Conservation (phyloP, 2,888 invertebrate genomes). For the Trachelus iudaicus region DNA sequence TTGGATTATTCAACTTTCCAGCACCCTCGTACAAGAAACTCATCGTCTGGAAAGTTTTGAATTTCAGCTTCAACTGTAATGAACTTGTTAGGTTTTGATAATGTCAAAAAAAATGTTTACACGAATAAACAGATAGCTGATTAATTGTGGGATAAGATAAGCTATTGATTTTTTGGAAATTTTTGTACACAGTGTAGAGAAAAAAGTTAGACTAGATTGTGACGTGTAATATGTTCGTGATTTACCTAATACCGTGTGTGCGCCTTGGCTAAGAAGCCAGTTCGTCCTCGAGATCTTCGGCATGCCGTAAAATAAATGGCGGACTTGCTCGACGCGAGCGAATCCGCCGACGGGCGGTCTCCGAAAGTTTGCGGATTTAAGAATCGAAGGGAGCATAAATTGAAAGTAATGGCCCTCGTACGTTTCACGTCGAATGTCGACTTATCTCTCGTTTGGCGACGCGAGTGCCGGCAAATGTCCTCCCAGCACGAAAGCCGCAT, state of each 20-base stretch:
- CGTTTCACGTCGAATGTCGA: conserved; percentile 43
- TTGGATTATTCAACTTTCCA: background rate
- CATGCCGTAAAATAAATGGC: conserved; percentile 7
- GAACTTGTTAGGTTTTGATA: background rate
- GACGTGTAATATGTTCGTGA: background rate
- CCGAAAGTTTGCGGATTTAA: conserved; percentile 51
- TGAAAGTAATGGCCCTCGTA: conserved; percentile 57
- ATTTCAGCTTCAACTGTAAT: background rate
- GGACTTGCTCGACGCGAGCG: conserved; percentile 20
- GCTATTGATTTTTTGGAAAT: background rate
- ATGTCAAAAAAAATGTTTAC: background rate
- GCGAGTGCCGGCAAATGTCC: conserved; percentile 42
- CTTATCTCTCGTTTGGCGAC: conserved; percentile 31
- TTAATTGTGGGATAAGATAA: background rate
- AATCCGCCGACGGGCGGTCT: conserved; percentile 45
- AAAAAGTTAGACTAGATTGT: background rate
- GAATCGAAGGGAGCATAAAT: conserved; percentile 58
- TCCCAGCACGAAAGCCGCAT: conserved; percentile 45
- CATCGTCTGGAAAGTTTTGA: background rate
- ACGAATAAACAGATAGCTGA: background rate
- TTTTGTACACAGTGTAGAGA: background rate
- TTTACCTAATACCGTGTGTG: background rate
- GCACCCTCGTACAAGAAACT: background rate
- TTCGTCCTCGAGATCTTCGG: background rate
- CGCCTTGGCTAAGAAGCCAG: background rate